These are phyloP conservation scores for Antitype chi DNA, from an alignment of 2,888 invertebrate genomes.

Conservation along the genomic window DNA sequence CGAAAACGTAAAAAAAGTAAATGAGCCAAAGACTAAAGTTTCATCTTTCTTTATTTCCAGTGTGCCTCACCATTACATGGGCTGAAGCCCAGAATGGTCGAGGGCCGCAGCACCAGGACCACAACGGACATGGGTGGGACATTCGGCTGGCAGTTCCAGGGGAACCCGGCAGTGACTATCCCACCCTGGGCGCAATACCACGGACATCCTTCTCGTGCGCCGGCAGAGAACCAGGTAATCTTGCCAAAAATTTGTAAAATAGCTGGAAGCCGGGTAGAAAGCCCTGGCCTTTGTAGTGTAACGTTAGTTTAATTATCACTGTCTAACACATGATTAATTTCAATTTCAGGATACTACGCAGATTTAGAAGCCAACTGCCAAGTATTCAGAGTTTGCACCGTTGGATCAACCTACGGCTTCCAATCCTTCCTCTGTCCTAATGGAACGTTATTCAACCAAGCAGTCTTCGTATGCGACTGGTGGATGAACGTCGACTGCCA, in stretches of 20 bases:
- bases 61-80: slow-evolving; percentile 69
- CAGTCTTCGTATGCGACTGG: slow-evolving; percentile 92
- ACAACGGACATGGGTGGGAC: slow-evolving; percentile 88
- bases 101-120: slow-evolving; percentile 77
- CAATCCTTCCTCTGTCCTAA: slow-evolving; percentile 93
- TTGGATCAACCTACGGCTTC: slow-evolving; percentile 88
- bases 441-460: slow-evolving; percentile 93
- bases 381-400: slow-evolving; percentile 92
- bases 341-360: slow-evolving; percentile 91
- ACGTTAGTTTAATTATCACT: not conserved
- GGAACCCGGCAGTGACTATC: slow-evolving; percentile 92
- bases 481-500: slow-evolving; percentile 92
- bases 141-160: slow-evolving; percentile 92
- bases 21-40: not conserved
- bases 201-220: slow-evolving; percentile 92
- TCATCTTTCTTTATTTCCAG: slow-evolving; percentile 67
- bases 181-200: slow-evolving; percentile 90
- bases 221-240: slow-evolving; percentile 90
- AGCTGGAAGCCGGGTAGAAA: not conserved
- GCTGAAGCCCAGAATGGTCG: slow-evolving; percentile 77
- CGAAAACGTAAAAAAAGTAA: not conserved
- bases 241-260: not conserved
- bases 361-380: slow-evolving; percentile 92
- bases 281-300: not conserved
- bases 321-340: slow-evolving; percentile 11